phyloP scores from a whole-genome alignment of 2,888 invertebrate genomes.

The Sphinx pinastri region DNA sequence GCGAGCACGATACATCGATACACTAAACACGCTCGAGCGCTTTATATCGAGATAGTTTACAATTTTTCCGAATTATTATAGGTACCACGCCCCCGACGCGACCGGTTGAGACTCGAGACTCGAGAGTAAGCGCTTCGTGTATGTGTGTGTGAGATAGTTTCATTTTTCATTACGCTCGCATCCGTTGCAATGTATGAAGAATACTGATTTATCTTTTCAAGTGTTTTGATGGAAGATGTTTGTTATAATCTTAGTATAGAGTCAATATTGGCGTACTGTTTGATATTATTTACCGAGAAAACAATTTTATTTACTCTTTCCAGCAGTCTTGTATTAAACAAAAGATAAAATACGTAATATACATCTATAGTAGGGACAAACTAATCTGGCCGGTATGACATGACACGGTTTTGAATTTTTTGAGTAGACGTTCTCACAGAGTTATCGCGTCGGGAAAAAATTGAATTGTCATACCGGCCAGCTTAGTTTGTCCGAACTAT shows the following conservation, averaged over 20 bases:
- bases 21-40: neutral
- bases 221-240: neutral
- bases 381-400: no score
- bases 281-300: neutral
- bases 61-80: slow-evolving; percentile 18
- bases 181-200: neutral
- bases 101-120: no score
- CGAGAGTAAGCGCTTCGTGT: no score
- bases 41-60: slow-evolving; percentile 19
- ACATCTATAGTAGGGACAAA: no score
- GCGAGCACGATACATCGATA: neutral
- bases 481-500: no score
- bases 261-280: neutral
- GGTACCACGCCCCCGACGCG: neutral
- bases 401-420: no score
- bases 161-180: slow-evolving; percentile 5
- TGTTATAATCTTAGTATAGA: neutral
- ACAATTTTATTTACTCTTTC: neutral
- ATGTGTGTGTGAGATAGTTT: neutral
- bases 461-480: no score
- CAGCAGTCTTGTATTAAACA: no score
- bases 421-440: no score
- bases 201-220: slow-evolving; percentile 1
- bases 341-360: no score
- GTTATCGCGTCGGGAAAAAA: no score